Conservation (phyloP, 2,797 vertebrate genomes). For the Sebastes matsubarae region DNA sequence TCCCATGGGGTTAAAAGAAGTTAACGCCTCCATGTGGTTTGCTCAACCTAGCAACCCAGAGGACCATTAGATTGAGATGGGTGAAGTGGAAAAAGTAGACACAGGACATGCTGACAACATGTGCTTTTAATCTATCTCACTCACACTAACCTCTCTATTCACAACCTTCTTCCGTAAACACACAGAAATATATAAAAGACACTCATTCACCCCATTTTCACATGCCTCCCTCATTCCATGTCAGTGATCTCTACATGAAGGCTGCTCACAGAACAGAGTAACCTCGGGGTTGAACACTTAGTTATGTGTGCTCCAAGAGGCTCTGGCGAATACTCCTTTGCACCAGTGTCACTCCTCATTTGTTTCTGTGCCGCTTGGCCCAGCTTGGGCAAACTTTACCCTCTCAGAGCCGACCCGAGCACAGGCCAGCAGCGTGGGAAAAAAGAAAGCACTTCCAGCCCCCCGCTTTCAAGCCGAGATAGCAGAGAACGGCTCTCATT, state of each 20-base stretch:
- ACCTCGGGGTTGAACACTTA: slow-evolving; percentile 84
- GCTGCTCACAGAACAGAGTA: slow-evolving; percentile 75
- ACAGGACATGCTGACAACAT: slow-evolving; percentile 16
- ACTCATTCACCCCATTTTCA: slow-evolving; percentile 50
- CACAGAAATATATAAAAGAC: slow-evolving; percentile 32
- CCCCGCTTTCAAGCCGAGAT: slow-evolving; percentile 61
- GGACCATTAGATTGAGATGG: slow-evolving; percentile 8
- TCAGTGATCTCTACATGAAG: slow-evolving; percentile 55
- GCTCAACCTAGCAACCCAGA: background rate
- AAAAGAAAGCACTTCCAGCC: slow-evolving; percentile 55
- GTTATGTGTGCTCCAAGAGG: slow-evolving; percentile 85
- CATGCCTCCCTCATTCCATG: slow-evolving; percentile 42
- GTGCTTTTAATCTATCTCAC: slow-evolving; percentile 23
- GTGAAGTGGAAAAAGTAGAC: slow-evolving; percentile 4
- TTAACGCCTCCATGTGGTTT: slow-evolving; percentile 9
- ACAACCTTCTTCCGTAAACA: slow-evolving; percentile 36
- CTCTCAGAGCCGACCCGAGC: slow-evolving; percentile 55
- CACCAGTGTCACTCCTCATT: slow-evolving; percentile 89
- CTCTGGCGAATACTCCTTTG: slow-evolving; percentile 82
- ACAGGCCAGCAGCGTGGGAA: slow-evolving; percentile 74
- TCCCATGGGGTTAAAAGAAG: background rate
- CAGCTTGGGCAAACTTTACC: slow-evolving; percentile 69
- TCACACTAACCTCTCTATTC: slow-evolving; percentile 48
- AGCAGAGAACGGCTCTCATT: slow-evolving; percentile 58
- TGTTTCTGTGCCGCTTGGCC: slow-evolving; percentile 82